These are phyloP conservation scores for Andinoacara biseriatus DNA, from an alignment of 2,113 vertebrate species.

Conservation along the genomic window DNA sequence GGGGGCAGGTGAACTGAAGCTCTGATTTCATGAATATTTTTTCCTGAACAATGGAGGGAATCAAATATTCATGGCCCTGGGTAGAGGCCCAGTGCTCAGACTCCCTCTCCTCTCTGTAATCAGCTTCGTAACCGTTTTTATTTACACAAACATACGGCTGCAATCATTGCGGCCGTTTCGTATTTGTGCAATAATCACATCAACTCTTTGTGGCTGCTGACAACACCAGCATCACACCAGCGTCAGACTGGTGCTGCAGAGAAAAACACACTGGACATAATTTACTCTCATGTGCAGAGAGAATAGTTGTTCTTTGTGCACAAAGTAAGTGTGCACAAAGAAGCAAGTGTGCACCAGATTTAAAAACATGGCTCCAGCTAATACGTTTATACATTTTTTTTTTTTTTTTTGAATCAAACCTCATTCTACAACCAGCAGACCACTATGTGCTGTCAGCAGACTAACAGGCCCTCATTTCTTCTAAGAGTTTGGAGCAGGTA, in stretches of 20 bases:
- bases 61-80: slow-evolving; percentile 48
- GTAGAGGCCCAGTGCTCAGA: slow-evolving; percentile 9
- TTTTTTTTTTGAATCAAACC: background rate
- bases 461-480: background rate
- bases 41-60: slow-evolving; percentile 33
- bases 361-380: background rate
- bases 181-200: slow-evolving; percentile 26
- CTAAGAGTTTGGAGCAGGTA: background rate
- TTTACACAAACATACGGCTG: slow-evolving; percentile 36
- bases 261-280: background rate
- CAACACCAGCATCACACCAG: background rate
- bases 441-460: background rate
- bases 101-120: slow-evolving; percentile 5
- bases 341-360: background rate
- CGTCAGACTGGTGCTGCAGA: background rate
- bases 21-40: slow-evolving; percentile 56
- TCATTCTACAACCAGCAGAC: background rate
- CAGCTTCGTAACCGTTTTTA: slow-evolving; percentile 37
- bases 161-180: slow-evolving; percentile 12
- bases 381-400: background rate
- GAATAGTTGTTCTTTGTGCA: background rate
- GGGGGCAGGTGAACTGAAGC: slow-evolving; percentile 5
- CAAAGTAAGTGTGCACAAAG: background rate
- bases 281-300: background rate
- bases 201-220: background rate